phyloP scores from a whole-genome alignment of 2,888 invertebrate genomes.

The Halictus ligatus region DNA sequence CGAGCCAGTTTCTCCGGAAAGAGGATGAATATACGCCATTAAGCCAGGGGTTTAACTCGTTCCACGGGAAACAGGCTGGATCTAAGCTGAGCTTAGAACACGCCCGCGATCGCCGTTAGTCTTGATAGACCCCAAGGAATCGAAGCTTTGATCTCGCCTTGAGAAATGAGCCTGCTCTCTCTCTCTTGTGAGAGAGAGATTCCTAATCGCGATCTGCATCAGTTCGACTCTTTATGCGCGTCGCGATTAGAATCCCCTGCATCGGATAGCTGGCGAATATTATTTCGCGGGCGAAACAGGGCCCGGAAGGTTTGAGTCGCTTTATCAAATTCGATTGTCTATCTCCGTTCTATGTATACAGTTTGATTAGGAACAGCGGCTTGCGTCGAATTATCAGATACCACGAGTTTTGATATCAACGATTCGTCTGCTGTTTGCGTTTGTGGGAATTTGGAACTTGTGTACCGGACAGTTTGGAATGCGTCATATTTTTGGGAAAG shows the following conservation, averaged over 20 bases:
- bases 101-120: slow-evolving; percentile 33
- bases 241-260: background rate
- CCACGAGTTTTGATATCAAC: background rate
- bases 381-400: background rate
- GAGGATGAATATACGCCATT: slow-evolving; percentile 26
- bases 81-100: slow-evolving; percentile 34
- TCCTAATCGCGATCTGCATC: background rate
- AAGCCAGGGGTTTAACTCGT: slow-evolving; percentile 26
- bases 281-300: background rate
- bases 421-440: background rate
- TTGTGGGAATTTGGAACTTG: background rate
- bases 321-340: background rate
- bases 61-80: slow-evolving; percentile 9
- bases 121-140: background rate
- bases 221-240: background rate
- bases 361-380: background rate
- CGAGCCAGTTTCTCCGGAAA: background rate
- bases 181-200: background rate
- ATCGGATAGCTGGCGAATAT: background rate
- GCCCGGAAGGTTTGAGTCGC: background rate
- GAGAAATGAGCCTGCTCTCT: background rate
- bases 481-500: background rate
- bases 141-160: background rate
- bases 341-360: background rate
- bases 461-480: background rate